These are phyloP conservation scores for Nothobranchius furzeri DNA, from an alignment of 2,113 vertebrate species.

Conservation along the genomic window DNA sequence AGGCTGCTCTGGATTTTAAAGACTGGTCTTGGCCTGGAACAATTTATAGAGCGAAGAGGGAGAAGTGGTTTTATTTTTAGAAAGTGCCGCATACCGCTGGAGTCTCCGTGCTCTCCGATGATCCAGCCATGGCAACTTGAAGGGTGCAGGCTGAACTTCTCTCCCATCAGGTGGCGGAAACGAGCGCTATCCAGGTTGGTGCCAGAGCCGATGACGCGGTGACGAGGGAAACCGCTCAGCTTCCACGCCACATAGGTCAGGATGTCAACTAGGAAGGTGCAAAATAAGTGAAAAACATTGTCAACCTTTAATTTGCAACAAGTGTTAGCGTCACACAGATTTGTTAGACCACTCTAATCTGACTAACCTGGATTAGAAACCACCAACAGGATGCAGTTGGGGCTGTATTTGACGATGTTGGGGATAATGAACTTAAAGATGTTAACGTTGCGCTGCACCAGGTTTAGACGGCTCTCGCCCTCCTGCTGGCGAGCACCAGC, in stretches of 20 bases:
- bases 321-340: neutral
- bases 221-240: slow-evolving; percentile 94
- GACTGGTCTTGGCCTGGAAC: neutral
- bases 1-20: neutral
- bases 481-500: slow-evolving; percentile 97
- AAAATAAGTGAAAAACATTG: neutral
- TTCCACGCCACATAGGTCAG: slow-evolving; percentile 99
- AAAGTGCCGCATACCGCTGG: slow-evolving; percentile 83
- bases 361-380: slow-evolving; percentile 96
- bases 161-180: slow-evolving; percentile 95
- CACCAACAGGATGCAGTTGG: slow-evolving; percentile 91
- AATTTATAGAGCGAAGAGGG: too few species aligned
- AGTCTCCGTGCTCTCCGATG: slow-evolving; percentile 94
- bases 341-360: too few species aligned
- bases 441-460: slow-evolving; percentile 97
- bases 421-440: slow-evolving; percentile 99
- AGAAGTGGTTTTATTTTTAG: slow-evolving; percentile 41
- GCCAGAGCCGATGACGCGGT: slow-evolving; percentile 94
- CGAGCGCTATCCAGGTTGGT: slow-evolving; percentile 97
- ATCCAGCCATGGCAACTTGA: slow-evolving; percentile 96
- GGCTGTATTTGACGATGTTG: slow-evolving; percentile 96
- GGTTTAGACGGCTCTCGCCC: slow-evolving; percentile 95
- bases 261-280: slow-evolving; percentile 85
- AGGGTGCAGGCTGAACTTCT: slow-evolving; percentile 88
- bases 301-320: neutral